Base-by-base conservation (phyloP, 2,888 invertebrate genomes). In the Notodonta ziczac region DNA sequence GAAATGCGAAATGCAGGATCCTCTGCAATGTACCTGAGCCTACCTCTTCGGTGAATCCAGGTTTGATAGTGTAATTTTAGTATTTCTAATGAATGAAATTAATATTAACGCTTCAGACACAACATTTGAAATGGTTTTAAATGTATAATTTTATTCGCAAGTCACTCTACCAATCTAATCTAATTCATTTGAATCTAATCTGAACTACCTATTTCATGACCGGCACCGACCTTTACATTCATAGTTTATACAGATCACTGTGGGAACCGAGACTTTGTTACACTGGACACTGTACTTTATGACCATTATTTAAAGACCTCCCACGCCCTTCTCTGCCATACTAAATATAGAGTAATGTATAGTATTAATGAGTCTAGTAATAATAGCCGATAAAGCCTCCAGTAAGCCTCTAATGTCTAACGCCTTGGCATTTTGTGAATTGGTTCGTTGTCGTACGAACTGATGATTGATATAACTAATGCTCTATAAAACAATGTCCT, bases 401-500 rank as follows among this genome's bases (percentile, higher is more conserved):
- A 81, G 81, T 77, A 50, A 14, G 50, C n/a, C 5, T 39, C 77
- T 81, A 84, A 84, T 83, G 78, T 75, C 71, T 76, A 78, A 77
- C 82, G 72, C 91, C 90, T 90, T 90, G 90, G 83, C 91, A 89
- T 90, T 90, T 88, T 64, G 32, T 69, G 68, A 81, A 82, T 83
- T 81, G 74, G 80, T 81, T 77, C 80, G 66, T 72, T 71, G 50
- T 73, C 53, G 61, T 63, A 77, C 75, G 78, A 76, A 69, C 67
- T 63, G 69, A 77, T 76, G 74, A 78, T 77, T 84, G 84, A 86
- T 84, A 81, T 54, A 84, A 24, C 24, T 24, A 24, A 81, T 84
- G 74, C 66, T 78, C 63, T 69, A 58, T 66, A 66, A 75, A 72
- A 78, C 73, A 54, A 58, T 68, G 76, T 79, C 78, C 77, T 76